Percentiles rank a stretch among this genome's conserved stretches.
phyloP scores from a whole-genome alignment of 92 coral and sea anemone species.

The Umimayanthus chanpuru region DNA sequence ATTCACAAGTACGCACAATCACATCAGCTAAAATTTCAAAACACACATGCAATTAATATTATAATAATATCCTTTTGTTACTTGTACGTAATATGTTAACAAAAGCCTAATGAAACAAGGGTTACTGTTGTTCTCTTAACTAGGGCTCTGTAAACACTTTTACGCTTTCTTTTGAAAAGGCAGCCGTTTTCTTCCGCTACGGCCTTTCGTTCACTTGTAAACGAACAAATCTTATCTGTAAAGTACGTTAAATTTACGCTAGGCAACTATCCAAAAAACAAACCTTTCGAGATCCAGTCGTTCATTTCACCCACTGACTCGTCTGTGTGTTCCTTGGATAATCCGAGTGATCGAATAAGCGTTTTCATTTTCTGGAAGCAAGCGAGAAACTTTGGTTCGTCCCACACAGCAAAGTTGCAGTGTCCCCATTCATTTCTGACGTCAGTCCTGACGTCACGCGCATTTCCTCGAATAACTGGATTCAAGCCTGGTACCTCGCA shows the following conservation, averaged over 20 bases:
- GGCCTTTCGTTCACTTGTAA: too few species aligned
- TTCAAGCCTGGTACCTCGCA: slow-evolving; percentile 47
- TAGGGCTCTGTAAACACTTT: too few species aligned
- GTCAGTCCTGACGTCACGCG: slow-evolving; percentile 44
- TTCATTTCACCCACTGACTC: background rate
- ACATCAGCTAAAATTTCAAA: too few species aligned
- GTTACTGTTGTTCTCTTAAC: too few species aligned
- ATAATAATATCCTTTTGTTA: too few species aligned
- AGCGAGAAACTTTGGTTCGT: slow-evolving; percentile 15
- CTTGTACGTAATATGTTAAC: too few species aligned
- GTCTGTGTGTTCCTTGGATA: slow-evolving; percentile 1
- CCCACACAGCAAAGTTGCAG: slow-evolving; percentile 62
- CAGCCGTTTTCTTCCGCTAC: too few species aligned
- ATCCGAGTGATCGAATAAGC: slow-evolving; percentile 24
- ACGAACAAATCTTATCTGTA: too few species aligned
- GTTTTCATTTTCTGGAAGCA: slow-evolving; percentile 61
- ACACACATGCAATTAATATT: too few species aligned
- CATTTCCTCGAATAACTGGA: slow-evolving; percentile 12
- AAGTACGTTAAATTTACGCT: background rate
- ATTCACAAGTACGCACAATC: too few species aligned
- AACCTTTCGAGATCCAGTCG: slow-evolving; percentile 52
- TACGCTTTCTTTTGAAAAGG: too few species aligned
- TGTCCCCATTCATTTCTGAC: slow-evolving; percentile 71
- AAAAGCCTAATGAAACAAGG: too few species aligned
- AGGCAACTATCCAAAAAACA: background rate